Conservation (phyloP, 2,113 vertebrate genomes). For the Tautogolabrus adspersus region DNA sequence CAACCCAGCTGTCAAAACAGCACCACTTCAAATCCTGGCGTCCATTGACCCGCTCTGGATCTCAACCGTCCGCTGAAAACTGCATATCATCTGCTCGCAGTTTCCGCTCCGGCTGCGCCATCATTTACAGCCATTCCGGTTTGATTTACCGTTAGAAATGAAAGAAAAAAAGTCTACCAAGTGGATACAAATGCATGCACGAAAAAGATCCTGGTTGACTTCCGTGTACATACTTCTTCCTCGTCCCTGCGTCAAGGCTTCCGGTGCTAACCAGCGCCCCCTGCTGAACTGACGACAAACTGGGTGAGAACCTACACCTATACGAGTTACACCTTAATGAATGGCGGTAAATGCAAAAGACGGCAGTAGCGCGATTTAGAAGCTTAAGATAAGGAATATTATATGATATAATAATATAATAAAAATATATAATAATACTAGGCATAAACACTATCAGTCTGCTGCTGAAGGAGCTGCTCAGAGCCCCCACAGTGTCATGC, state of each 20-base stretch:
- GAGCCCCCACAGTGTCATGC: too few species aligned
- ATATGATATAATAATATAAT: too few species aligned
- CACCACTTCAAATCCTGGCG: constrained; percentile 57
- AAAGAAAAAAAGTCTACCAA: neutral
- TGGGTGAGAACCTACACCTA: neutral
- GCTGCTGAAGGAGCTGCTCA: too few species aligned
- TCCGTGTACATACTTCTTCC: constrained; percentile 71
- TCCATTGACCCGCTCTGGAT: constrained; percentile 56
- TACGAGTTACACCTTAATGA: too few species aligned
- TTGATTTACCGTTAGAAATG: rapidly evolving
- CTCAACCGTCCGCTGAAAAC: neutral
- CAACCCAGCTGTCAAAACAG: constrained; percentile 77
- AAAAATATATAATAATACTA: too few species aligned
- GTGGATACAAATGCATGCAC: neutral
- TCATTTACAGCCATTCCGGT: neutral
- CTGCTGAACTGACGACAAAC: constrained; percentile 24
- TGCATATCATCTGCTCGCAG: neutral
- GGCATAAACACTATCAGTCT: too few species aligned
- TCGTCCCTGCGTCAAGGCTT: neutral
- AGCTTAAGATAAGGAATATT: too few species aligned
- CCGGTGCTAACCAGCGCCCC: constrained; percentile 14
- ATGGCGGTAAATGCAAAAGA: too few species aligned
- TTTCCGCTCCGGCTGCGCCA: neutral
- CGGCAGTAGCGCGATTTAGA: too few species aligned
- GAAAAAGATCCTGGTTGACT: constrained; percentile 40